Evolutionary conservation across 2,888 invertebrate species (phyloP).

Genomic region (Pterostichus niger): DNA sequence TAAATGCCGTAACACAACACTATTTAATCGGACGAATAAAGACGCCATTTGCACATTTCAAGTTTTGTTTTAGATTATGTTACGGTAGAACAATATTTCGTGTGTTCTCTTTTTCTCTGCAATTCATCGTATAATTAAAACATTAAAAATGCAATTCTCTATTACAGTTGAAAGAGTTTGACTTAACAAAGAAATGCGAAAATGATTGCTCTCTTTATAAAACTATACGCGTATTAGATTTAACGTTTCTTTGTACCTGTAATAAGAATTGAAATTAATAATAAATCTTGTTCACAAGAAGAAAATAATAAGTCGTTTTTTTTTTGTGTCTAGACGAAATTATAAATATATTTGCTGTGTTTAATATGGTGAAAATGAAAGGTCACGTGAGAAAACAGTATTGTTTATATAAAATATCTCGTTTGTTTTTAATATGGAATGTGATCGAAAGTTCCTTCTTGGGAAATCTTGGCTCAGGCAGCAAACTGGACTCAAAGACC

Average conservation of each 20-base stretch:
- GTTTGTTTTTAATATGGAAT: conserved; percentile 29
- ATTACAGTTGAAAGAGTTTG: neutral
- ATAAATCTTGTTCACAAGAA: neutral
- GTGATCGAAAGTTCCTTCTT: too few relatives aligned
- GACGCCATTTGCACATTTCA: too few relatives aligned
- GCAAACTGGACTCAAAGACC: neutral
- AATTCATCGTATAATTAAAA: conserved; percentile 39
- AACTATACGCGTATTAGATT: neutral
- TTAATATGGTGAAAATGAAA: conserved; percentile 3
- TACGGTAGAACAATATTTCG: too few relatives aligned
- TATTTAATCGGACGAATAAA: too few relatives aligned
- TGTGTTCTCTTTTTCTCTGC: neutral
- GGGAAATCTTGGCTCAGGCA: neutral
- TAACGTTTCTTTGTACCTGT: too few relatives aligned
- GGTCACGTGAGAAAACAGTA: conserved; percentile 30
- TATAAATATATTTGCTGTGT: neutral
- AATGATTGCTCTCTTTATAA: conserved; percentile 29
- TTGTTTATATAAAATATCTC: neutral
- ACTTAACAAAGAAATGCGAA: too few relatives aligned
- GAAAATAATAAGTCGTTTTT: conserved; percentile 3
- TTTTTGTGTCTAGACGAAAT: conserved; percentile 22
- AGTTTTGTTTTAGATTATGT: too few relatives aligned
- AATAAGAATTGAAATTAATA: conserved; percentile 2
- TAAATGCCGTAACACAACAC: too few relatives aligned
- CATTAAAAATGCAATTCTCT: conserved; percentile 33